phyloP scores from a whole-genome alignment of 2,888 invertebrate species.

The Plebejus anna region DNA sequence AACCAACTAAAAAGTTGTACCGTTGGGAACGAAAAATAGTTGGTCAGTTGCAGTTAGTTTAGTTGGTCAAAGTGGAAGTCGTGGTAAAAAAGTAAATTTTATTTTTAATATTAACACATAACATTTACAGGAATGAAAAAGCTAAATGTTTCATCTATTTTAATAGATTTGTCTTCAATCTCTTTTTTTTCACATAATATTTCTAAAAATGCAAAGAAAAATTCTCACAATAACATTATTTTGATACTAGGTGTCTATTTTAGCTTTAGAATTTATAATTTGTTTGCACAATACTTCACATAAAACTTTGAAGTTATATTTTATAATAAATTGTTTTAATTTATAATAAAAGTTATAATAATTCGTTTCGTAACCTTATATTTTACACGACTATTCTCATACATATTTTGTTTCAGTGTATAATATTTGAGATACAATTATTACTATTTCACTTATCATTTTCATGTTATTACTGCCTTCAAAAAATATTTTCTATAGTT shows the following conservation, averaged over 20 bases:
- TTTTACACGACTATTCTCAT: no score
- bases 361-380: no score
- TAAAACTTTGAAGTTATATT: not conserved
- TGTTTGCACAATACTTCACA: slow-evolving; percentile 5
- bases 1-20: no score
- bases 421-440: not conserved
- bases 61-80: no score
- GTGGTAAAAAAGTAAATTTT: not conserved
- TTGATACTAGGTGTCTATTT: not conserved
- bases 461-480: slow-evolving; percentile 17
- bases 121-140: not conserved
- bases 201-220: not conserved
- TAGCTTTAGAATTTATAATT: not conserved
- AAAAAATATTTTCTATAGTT: not conserved
- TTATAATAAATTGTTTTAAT: not conserved
- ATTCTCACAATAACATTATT: slow-evolving; percentile 5
- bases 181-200: not conserved
- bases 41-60: no score
- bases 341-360: no score
- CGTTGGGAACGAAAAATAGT: no score
- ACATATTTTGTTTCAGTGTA: no score
- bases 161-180: not conserved
- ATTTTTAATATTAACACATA: slow-evolving; percentile 17
- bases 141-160: not conserved
- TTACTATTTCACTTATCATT: not conserved